Evolutionary conservation across 1,140 invertebrate species (phyloP).

Genomic region (Zaprionus vittiger): DNA sequence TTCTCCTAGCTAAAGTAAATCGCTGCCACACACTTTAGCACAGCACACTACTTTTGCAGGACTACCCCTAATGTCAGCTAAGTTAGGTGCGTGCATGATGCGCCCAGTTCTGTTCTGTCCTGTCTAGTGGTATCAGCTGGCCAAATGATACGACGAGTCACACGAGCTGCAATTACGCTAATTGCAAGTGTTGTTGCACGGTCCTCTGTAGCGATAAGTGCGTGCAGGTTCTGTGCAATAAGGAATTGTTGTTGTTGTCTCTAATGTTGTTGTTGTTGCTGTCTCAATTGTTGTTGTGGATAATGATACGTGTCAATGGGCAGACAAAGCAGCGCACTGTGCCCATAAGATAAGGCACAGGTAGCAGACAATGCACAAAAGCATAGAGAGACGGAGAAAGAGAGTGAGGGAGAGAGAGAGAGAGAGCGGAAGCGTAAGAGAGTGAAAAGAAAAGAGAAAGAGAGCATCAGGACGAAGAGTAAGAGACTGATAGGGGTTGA

Average conservation of each 20-base stretch:
- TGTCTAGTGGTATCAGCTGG: not conserved
- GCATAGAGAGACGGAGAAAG: slow-evolving; percentile 7
- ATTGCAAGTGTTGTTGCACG: slow-evolving; percentile 49
- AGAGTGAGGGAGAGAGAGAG: slow-evolving; percentile 2
- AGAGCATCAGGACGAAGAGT: not conserved
- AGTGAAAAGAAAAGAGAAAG: not conserved
- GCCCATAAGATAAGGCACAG: slow-evolving; percentile 33
- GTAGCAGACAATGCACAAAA: slow-evolving; percentile 21
- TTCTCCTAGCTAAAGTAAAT: too few relatives aligned
- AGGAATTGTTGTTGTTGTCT: slow-evolving; percentile 6
- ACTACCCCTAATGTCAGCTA: not conserved
- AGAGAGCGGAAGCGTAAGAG: slow-evolving; percentile 1
- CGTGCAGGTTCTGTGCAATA: not conserved
- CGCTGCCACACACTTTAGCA: not conserved
- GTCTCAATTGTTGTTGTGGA: slow-evolving; percentile 16
- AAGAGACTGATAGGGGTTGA: not conserved
- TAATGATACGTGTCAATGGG: slow-evolving; percentile 52
- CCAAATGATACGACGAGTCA: not conserved
- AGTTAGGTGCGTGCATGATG: not conserved
- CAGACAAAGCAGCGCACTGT: slow-evolving; percentile 36
- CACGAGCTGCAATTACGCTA: slow-evolving; percentile 62
- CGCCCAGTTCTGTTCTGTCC: not conserved
- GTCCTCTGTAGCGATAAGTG: slow-evolving; percentile 24
- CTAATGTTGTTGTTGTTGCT: slow-evolving; percentile 7
- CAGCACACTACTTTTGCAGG: not conserved